These are phyloP conservation scores for Pseudolycoriella hygida DNA, from an alignment of 2,888 invertebrate genomes.

Conservation along the genomic window DNA sequence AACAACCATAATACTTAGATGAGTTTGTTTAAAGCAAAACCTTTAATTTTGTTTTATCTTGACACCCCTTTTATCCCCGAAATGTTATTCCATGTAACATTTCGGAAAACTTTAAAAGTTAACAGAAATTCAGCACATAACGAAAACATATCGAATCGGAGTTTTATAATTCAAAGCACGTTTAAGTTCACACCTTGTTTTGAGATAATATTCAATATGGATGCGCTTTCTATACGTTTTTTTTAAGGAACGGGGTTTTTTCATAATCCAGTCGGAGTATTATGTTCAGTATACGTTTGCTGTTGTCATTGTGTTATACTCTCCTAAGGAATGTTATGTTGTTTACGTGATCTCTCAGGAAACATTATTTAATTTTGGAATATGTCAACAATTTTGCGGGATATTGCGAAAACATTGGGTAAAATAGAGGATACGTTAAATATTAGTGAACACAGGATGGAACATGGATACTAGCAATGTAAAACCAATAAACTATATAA, in stretches of 20 bases:
- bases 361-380: too few species aligned
- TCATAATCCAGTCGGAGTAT: too few species aligned
- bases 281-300: too few species aligned
- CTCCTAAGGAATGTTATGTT: too few species aligned
- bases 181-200: constrained; percentile 4
- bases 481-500: too few species aligned
- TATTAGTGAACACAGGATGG: too few species aligned
- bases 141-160: neutral
- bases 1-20: neutral
- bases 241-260: neutral
- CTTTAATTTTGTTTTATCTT: neutral
- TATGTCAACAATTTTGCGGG: too few species aligned
- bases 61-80: neutral
- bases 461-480: too few species aligned
- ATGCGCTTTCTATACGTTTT: constrained; percentile 2
- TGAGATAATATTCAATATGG: constrained; percentile 4
- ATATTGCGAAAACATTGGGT: too few species aligned
- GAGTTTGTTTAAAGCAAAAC: neutral
- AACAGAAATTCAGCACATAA: neutral
- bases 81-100: neutral
- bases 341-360: too few species aligned
- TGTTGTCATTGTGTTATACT: too few species aligned
- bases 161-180: constrained; percentile 4
- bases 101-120: neutral
- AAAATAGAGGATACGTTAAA: too few species aligned